Base-by-base conservation (phyloP, 2,888 invertebrate species). In the Drosophila leonis region DNA sequence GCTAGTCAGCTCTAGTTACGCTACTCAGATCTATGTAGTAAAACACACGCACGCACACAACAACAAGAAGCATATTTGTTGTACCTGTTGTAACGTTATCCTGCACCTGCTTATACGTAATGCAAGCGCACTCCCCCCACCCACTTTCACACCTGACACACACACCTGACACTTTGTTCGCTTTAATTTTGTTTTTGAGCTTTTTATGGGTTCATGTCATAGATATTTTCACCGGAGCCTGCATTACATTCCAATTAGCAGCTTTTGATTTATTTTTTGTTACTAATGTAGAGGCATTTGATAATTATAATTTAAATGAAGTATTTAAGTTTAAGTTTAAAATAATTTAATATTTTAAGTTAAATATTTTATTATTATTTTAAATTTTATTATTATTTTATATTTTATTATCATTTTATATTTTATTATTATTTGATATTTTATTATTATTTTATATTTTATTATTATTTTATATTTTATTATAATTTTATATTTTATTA, bases 1-100 rank as follows among this genome's bases (percentile, higher is more conserved):
- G 64, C 64, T 51, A 57, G 42, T 73, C 15, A n/a, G 49, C 59
- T 71, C 60, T 54, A 65, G 70, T 75, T 65, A 68, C 57, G n/a
- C 44, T 39, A 67, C 37, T 60, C 31, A 20, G 60, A 56, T 29
- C 48, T 42, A 56, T 49, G 44, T 18, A 13, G 20, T 20, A 31
- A 20, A 41, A 29, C 20, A 44, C 66, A 56, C 33, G 18, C 33
- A 41, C 57, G 57, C 35, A 4, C 37, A 7, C 27, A 20, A 33
- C 18, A 35, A 18, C 13, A 41, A 27, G 15, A 54, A 37, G 3
- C 4, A 42, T 49, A 13, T 13, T 37, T 61, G 41, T 49, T 69
- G 51, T 68, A 57, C n/a, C 12, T 51, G 20, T 60, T 39, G 55
- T 62, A 37, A 71, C 29, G 31, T 39, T 31, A 57, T 54, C 52